Conservation (phyloP, 1,140 invertebrate genomes). For the Diabrotica virgifera region DNA sequence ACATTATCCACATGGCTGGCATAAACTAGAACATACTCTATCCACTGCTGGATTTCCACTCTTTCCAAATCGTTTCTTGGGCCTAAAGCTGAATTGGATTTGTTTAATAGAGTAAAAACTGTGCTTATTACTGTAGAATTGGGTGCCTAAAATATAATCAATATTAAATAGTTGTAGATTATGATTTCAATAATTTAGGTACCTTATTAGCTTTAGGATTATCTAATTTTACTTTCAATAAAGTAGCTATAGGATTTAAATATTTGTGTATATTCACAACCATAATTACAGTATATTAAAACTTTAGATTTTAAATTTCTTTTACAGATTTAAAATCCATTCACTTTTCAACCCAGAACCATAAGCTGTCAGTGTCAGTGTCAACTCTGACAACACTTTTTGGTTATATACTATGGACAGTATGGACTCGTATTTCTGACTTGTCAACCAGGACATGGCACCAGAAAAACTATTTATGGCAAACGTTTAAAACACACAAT, state of each 20-base stretch:
- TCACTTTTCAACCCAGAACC: too few species aligned
- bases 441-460: too few species aligned
- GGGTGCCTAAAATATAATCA: conserved; percentile 19
- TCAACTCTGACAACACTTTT: too few species aligned
- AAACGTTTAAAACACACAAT: too few species aligned
- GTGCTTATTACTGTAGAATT: conserved; percentile 33
- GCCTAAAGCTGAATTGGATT: conserved; percentile 33
- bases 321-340: not conserved
- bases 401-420: too few species aligned
- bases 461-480: too few species aligned
- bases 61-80: conserved; percentile 30
- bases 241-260: conserved; percentile 5
- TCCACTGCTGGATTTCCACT: conserved; percentile 42
- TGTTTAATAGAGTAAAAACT: conserved; percentile 33
- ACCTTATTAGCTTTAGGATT: conserved; percentile 1
- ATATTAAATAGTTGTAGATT: not conserved
- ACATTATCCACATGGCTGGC: conserved; percentile 17
- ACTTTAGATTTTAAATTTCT: not conserved
- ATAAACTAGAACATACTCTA: conserved; percentile 42
- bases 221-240: conserved; percentile 7
- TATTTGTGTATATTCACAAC: not conserved
- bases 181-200: not conserved
- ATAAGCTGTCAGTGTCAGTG: too few species aligned
- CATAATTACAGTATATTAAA: not conserved
- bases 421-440: too few species aligned